Evolutionary conservation across 2,888 invertebrate species (phyloP).

Genomic region (Trachelus iudaicus): DNA sequence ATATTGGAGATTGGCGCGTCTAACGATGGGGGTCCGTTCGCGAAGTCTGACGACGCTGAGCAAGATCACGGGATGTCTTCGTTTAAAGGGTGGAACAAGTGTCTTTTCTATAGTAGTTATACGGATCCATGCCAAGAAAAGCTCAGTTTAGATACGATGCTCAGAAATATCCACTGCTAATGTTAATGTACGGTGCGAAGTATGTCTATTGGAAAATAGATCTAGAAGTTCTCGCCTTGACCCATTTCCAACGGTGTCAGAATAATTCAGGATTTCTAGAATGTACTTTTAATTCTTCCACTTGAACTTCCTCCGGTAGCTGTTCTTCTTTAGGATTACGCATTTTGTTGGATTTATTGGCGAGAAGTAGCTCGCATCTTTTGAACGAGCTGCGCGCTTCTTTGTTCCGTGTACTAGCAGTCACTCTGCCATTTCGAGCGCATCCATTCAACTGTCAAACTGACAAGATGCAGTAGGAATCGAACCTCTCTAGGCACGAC

Average conservation of each 20-base stretch:
- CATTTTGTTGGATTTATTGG: background rate
- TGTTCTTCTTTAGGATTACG: background rate
- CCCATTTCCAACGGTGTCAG: background rate
- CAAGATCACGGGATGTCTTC: background rate
- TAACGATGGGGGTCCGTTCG: background rate
- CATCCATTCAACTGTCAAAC: slow-evolving; percentile 27
- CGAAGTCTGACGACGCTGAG: background rate
- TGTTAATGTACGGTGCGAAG: background rate
- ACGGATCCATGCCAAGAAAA: background rate
- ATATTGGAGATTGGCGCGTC: background rate
- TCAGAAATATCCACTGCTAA: background rate
- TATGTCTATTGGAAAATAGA: background rate
- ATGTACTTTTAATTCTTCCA: background rate
- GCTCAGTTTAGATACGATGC: background rate
- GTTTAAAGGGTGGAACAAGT: background rate
- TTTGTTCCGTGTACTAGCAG: background rate
- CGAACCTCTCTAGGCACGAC: slow-evolving; percentile 10
- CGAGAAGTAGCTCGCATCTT: slow-evolving; percentile 11
- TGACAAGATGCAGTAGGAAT: slow-evolving; percentile 21
- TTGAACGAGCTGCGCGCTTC: slow-evolving; percentile 6
- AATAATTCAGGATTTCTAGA: background rate
- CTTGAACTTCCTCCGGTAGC: background rate
- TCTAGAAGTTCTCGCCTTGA: background rate
- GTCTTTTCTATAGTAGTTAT: background rate
- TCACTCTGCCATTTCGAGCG: background rate